Percentiles rank a stretch among this genome's conserved stretches.
Conservation (phyloP, 2,888 invertebrate species). For the Hartigia nigra region DNA sequence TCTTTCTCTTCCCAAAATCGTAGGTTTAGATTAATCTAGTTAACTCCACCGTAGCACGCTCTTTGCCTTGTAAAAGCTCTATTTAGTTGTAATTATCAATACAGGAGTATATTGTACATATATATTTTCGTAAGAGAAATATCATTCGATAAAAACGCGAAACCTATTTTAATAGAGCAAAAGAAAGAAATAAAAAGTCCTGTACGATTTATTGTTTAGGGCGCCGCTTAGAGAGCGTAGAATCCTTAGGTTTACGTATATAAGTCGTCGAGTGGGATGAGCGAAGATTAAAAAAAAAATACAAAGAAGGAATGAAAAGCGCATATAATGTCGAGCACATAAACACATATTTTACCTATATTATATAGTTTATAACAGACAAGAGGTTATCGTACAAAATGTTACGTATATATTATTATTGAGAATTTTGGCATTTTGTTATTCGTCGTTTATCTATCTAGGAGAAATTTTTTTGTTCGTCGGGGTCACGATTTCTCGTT, state of each 20-base stretch:
- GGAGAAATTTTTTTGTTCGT: not conserved
- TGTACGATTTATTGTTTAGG: not conserved
- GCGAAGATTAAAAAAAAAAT: not conserved
- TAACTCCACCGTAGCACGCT: not conserved
- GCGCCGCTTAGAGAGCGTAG: not conserved
- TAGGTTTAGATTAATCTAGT: not conserved
- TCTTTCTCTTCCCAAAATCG: not conserved
- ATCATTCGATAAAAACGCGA: not conserved
- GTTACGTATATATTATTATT: not conserved
- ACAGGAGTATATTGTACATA: not conserved
- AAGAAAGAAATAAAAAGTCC: not conserved
- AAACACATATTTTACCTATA: slow-evolving; percentile 7
- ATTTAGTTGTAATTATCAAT: not conserved
- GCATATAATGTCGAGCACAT: not conserved
- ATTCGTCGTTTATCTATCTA: not conserved
- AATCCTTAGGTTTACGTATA: not conserved
- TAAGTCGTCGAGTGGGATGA: not conserved
- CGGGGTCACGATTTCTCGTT: not conserved
- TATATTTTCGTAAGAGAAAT: not conserved
- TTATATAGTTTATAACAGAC: not conserved
- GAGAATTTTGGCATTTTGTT: not conserved
- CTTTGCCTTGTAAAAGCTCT: not conserved
- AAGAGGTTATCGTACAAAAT: not conserved
- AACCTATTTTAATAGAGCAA: not conserved
- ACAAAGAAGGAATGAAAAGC: not conserved